These are phyloP conservation scores for Drosophila parvula DNA, from an alignment of 1,140 invertebrate genomes.

Conservation along the genomic window DNA sequence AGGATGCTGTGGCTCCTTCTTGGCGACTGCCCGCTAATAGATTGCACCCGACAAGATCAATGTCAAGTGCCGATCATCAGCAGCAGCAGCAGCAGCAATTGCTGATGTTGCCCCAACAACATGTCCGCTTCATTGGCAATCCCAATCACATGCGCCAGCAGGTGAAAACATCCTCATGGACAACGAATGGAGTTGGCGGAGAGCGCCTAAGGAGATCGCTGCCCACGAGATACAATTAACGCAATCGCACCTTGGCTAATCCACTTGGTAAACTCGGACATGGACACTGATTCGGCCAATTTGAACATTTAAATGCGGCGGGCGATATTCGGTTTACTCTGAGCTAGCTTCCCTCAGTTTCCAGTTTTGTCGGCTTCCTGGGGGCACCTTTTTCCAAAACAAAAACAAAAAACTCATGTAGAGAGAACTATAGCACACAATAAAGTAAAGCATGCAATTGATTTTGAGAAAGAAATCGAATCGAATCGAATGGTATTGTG, in stretches of 20 bases:
- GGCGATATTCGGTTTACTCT: constrained; percentile 26
- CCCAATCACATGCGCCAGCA: constrained; percentile 63
- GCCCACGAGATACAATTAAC: constrained; percentile 71
- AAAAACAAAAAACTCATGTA: constrained; percentile 21
- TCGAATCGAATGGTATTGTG: constrained; percentile 37
- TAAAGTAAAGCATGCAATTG: constrained; percentile 78
- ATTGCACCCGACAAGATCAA: constrained; percentile 80
- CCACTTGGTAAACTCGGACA: constrained; percentile 27
- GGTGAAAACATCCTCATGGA: constrained; percentile 59
- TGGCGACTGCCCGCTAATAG: constrained; percentile 69
- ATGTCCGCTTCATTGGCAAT: constrained; percentile 59
- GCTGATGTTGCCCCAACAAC: constrained; percentile 34
- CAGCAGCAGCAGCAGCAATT: constrained; percentile 28
- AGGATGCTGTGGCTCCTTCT: constrained; percentile 32
- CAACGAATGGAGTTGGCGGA: not conserved
- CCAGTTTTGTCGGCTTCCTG: constrained; percentile 28
- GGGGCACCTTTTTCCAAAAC: constrained; percentile 23
- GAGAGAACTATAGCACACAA: constrained; percentile 48
- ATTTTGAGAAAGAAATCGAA: constrained; percentile 59
- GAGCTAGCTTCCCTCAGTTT: constrained; percentile 12
- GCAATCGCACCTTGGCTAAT: constrained; percentile 48
- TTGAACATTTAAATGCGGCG: constrained; percentile 43
- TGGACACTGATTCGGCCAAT: constrained; percentile 61
- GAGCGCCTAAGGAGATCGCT: constrained; percentile 46
- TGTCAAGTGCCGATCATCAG: constrained; percentile 63